phyloP scores from a whole-genome alignment of 2,797 vertebrate species.

The Rhyacichthys aspro region DNA sequence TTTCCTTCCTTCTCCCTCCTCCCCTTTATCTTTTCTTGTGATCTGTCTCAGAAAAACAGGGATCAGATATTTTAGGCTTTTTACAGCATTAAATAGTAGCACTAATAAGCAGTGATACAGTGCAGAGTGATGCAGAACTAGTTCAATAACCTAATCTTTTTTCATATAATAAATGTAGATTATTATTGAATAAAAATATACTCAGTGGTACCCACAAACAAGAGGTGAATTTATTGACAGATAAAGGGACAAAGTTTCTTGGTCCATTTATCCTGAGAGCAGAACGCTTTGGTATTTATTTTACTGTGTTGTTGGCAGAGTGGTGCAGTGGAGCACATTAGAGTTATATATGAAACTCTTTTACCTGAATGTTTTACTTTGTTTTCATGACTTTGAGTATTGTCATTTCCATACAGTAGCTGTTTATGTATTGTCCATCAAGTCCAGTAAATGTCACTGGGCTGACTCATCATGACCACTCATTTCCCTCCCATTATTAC shows the following conservation, averaged over 20 bases:
- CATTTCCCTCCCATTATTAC: slow-evolving; percentile 15
- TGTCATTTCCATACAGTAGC: not conserved
- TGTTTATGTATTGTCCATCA: not conserved
- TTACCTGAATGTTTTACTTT: not conserved
- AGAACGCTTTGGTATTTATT: no score
- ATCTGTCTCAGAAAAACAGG: not conserved
- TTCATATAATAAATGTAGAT: no score
- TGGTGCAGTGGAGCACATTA: no score
- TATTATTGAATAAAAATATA: no score
- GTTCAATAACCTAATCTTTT: no score
- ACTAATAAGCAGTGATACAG: not conserved
- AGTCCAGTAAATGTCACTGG: not conserved
- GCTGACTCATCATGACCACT: slow-evolving; percentile 46
- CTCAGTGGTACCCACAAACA: no score
- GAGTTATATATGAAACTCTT: no score
- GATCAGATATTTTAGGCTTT: not conserved
- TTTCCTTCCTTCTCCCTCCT: not conserved
- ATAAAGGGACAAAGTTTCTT: no score
- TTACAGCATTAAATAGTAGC: not conserved
- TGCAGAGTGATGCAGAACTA: not conserved
- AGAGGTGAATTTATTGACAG: no score
- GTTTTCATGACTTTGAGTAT: not conserved
- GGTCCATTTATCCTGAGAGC: no score
- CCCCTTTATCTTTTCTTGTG: not conserved
- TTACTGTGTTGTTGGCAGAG: no score